These are phyloP conservation scores for Heliconius congener DNA, from an alignment of 1,140 invertebrate genomes.

Conservation along the genomic window DNA sequence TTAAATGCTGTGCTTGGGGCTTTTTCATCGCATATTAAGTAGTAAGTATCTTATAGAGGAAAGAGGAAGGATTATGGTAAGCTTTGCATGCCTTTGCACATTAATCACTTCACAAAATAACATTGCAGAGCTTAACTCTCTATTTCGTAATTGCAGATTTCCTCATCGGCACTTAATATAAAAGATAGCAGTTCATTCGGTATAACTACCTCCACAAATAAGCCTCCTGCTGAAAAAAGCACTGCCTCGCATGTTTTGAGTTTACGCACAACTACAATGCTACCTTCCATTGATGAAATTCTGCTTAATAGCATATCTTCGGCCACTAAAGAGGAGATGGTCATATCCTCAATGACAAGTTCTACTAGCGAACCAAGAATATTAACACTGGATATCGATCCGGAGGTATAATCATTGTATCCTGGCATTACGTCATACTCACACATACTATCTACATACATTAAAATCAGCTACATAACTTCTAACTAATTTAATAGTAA, in stretches of 20 bases:
- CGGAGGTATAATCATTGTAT: conserved; percentile 78
- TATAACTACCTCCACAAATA: conserved; percentile 73
- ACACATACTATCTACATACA: conserved; percentile 1
- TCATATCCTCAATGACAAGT: conserved; percentile 77
- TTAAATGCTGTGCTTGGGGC: conserved; percentile 69
- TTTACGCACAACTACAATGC: conserved; percentile 81
- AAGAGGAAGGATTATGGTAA: conserved; percentile 50
- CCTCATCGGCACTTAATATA: conserved; percentile 78
- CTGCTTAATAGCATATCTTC: conserved; percentile 81
- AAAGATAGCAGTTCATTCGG: conserved; percentile 76
- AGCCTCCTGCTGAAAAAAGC: conserved; percentile 76
- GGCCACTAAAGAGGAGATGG: conserved; percentile 79
- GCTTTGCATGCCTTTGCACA: conserved; percentile 63
- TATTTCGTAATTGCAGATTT: conserved; percentile 79
- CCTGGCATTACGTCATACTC: conserved; percentile 32
- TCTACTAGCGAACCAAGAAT: conserved; percentile 79
- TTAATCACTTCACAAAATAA: conserved; percentile 57
- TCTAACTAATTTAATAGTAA: conserved; percentile 22
- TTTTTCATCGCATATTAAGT: conserved; percentile 49
- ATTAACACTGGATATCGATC: conserved; percentile 82
- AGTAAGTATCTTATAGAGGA: conserved; percentile 42
- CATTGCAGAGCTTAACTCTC: conserved; percentile 68
- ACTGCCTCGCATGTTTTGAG: conserved; percentile 81
- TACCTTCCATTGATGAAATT: conserved; percentile 81
- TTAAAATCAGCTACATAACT: conserved; percentile 21